Evolutionary conservation across 1,140 invertebrate species (phyloP).

Genomic region (Papilio polyxenes): DNA sequence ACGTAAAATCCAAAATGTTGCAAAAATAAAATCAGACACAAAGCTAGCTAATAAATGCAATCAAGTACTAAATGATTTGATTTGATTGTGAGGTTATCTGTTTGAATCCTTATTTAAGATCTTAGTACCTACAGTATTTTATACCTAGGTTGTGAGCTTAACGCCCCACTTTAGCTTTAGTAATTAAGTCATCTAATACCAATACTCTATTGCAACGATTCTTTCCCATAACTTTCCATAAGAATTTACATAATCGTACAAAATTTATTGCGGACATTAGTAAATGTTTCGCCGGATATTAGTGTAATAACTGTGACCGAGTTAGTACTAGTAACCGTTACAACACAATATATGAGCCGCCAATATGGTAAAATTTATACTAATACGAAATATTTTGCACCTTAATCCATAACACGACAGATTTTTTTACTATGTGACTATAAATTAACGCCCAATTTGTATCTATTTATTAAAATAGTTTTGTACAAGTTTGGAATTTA

Average conservation of each 20-base stretch:
- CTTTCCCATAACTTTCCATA: constrained; percentile 1
- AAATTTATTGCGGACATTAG: constrained; percentile 27
- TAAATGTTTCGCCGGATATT: constrained; percentile 23
- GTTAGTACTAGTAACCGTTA: constrained; percentile 18
- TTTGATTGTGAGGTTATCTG: too few relatives aligned
- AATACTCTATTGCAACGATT: neutral
- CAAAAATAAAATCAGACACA: too few relatives aligned
- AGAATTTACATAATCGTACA: constrained; percentile 15
- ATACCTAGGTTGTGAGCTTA: too few relatives aligned
- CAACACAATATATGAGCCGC: neutral
- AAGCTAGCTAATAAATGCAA: too few relatives aligned
- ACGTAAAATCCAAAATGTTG: too few relatives aligned
- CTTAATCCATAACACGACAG: neutral
- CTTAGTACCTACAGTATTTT: too few relatives aligned
- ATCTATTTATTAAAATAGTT: neutral
- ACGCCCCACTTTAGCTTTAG: too few relatives aligned
- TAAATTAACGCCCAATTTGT: too few relatives aligned
- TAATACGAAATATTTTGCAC: neutral
- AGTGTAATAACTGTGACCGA: constrained; percentile 28
- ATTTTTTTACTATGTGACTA: neutral
- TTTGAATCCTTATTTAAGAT: too few relatives aligned
- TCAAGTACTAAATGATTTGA: too few relatives aligned
- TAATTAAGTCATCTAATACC: neutral
- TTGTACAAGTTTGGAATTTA: neutral
- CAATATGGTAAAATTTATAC: constrained; percentile 29